These are phyloP conservation scores for Agrilus planipennis DNA, from an alignment of 1,140 invertebrate genomes.

Conservation along the genomic window DNA sequence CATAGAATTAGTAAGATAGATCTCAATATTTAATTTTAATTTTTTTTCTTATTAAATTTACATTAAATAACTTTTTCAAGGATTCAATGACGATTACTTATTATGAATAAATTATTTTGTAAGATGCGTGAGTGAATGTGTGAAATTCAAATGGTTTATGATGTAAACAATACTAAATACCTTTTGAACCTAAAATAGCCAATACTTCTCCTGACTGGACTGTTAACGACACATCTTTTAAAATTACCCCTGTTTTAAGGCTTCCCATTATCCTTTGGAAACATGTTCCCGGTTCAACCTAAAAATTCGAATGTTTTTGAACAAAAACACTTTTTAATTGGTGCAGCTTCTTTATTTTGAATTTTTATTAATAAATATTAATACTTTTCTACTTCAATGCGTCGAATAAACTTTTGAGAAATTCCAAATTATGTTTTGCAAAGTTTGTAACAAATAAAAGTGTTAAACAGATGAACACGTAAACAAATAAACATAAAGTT, in stretches of 20 bases:
- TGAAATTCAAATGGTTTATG: not conserved
- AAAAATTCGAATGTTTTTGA: slow-evolving; percentile 17
- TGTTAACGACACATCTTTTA: slow-evolving; percentile 82
- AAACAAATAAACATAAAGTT: no score
- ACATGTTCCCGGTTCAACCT: slow-evolving; percentile 71
- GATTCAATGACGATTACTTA: no score
- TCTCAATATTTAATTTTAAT: no score
- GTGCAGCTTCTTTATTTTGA: not conserved
- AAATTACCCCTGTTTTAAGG: slow-evolving; percentile 67
- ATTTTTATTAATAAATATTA: not conserved
- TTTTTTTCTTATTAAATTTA: no score
- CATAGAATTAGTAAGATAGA: no score
- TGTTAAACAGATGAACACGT: no score
- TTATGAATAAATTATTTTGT: no score
- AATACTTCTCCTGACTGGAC: slow-evolving; percentile 85
- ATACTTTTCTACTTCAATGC: not conserved
- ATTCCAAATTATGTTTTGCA: not conserved
- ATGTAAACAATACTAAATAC: slow-evolving; percentile 31
- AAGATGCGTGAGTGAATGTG: no score
- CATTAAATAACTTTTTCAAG: no score
- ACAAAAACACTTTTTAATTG: slow-evolving; percentile 8
- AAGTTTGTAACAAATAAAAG: no score
- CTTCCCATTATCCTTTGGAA: slow-evolving; percentile 64
- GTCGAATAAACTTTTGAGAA: not conserved
- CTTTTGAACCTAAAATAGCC: slow-evolving; percentile 85